Evolutionary conservation across 2,888 invertebrate genomes (phyloP), one percentile per base, ranked within the genome.

Genomic region (Cheilosia vernalis): DNA sequence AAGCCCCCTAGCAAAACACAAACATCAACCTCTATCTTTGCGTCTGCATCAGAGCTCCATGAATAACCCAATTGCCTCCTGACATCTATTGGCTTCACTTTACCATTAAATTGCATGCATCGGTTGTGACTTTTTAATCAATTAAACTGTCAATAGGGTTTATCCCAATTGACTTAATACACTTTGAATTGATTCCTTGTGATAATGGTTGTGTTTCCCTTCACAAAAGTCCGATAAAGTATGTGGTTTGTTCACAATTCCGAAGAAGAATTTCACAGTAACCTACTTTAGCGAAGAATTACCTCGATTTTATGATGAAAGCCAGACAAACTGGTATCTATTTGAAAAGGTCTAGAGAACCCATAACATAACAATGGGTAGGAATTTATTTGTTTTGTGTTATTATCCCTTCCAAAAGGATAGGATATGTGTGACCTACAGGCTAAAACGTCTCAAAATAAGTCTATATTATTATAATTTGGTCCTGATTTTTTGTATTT

Each of bases 361-460:
- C 9, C 56, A 56, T 56, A 69, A 69, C 37, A 47, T 21, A 33
- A 70, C 55, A 37, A n/a, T 19, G 40, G 42, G 69, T 42, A 47
- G 42, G 47, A 30, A 37, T 17, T 49, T 47, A 40, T 70, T 37
- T 37, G 58, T 9, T n/a, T 47, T 56, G 27, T 47, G n/a, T 15
- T 47, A 15, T 47, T 19, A 6, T 30, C 10, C 13, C 4, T 2
- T 5, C 30, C 5, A 19, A 63, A 5, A 15, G 44, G 42, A 55
- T 37, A 37, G 10, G 9, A 10, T 30, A 30, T 37, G 4, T 3
- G 37, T 69, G 24, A 58, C 37, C 69, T 49, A 37, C 24, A 5
- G 37, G 37, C 37, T 13, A 37, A 56, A 47, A 44, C 21, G n/a
- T 24, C 33, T 37, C 33, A 19, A 56, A 69, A 56, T n/a, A 56